Base-by-base conservation (phyloP, 2,888 invertebrate species). In the Sepiola atlantica region DNA sequence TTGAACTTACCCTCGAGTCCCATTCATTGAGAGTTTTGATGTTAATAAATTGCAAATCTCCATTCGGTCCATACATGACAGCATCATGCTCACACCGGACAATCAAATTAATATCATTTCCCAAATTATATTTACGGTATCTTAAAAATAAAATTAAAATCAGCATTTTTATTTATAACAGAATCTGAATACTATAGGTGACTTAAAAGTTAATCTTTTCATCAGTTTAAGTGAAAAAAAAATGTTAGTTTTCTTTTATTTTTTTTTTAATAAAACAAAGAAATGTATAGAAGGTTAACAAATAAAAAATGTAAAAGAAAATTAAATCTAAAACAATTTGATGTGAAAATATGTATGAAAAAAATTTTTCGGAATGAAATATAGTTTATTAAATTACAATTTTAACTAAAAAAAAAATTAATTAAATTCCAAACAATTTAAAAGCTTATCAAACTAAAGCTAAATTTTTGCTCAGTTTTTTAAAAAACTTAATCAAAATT, bases 21-120 rank as follows among this genome's bases (percentile, higher is more conserved):
- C 99, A 99, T 97, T 99, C 99, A 97, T 99, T 99, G 35, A 99
- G 98, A 0, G 99, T 99, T 97, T 99, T 99, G 97, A 99, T 99
- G 18, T 99, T 98, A 94, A 99, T 98, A 97, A 98, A 99, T 97
- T 99, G 99, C 1, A 98, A 98, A 97, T 99, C 99, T 95, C 98
- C 98, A 95, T 97, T 97, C 24, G 97, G 97, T 92, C 97, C 97
- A 93, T 95, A 98, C 96, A 97, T 97, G 0, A 99, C 99, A 0
- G 99, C 99, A 97, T 99, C 99, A 97, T 99, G 99, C 97, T 99
- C 99, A 97, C 99, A 99, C 94, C 99, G 98, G 0, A 98, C 98
- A 94, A 99, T 98, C 95, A 99, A 97, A 55, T 98, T 98, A 95
- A 99, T 98, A 95, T 98, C 99, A 97, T 99, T 99, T 95, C 99